Percentiles rank a stretch among this genome's conserved stretches.
Evolutionary conservation across 2,888 invertebrate species (phyloP).

Genomic region (Synanthedon formicaeformis): DNA sequence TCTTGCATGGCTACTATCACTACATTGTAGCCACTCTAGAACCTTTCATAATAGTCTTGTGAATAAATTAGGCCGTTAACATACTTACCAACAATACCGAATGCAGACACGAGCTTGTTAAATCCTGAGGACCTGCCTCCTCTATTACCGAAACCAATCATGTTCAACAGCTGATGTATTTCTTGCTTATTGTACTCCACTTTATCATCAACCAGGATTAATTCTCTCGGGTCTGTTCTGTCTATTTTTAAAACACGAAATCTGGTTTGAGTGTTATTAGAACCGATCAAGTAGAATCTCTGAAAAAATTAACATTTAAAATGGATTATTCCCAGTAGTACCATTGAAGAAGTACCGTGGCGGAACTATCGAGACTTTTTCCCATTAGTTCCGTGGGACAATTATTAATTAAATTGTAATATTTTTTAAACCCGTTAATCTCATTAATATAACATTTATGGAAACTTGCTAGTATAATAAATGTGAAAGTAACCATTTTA

Average conservation of each 20-base stretch:
- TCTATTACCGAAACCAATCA: slow-evolving; percentile 70
- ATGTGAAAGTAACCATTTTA: too few species aligned
- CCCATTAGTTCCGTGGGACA: too few species aligned
- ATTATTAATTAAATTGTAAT: too few species aligned
- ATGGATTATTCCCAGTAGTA: too few species aligned
- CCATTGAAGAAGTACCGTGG: too few species aligned
- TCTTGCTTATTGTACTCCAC: slow-evolving; percentile 89
- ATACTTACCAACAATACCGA: slow-evolving; percentile 90
- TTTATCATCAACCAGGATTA: slow-evolving; percentile 89
- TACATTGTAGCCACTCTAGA: neutral
- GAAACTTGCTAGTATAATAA: too few species aligned
- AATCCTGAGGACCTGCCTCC: slow-evolving; percentile 72
- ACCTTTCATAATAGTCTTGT: neutral
- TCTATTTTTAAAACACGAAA: slow-evolving; percentile 96
- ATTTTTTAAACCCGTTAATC: too few species aligned
- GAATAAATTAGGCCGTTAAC: neutral
- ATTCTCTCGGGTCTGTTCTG: slow-evolving; percentile 83
- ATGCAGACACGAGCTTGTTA: slow-evolving; percentile 87
- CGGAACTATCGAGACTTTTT: too few species aligned
- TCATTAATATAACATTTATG: too few species aligned
- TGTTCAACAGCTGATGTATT: slow-evolving; percentile 85
- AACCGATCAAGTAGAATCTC: slow-evolving; percentile 95
- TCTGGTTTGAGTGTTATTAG: slow-evolving; percentile 90
- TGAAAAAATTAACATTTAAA: slow-evolving; percentile 38
- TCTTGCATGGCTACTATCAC: neutral